These are phyloP conservation scores for Brachionichthys hirsutus DNA, from an alignment of 2,113 vertebrate genomes.

Conservation along the genomic window DNA sequence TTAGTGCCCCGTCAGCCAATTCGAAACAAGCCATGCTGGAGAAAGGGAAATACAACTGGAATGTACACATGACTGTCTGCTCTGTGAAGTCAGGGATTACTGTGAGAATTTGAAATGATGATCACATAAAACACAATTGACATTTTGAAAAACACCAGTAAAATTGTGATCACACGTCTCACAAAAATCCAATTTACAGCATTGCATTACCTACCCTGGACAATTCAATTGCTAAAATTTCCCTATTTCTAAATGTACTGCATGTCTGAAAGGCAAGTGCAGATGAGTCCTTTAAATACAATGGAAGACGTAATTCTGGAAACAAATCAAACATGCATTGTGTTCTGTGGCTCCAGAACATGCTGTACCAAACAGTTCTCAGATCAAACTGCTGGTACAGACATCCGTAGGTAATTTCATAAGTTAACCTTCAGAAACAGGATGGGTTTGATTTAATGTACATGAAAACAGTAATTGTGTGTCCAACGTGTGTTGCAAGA, in stretches of 20 bases:
- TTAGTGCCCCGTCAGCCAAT: conserved; percentile 49
- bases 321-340: conserved; percentile 32
- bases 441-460: conserved; percentile 45
- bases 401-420: conserved; percentile 53
- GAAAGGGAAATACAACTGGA: conserved; percentile 26
- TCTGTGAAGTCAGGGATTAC: conserved; percentile 5
- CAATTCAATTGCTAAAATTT: no score
- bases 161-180: neutral
- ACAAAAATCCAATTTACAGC: no score
- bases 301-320: conserved; percentile 13
- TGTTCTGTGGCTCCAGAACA: conserved; percentile 10
- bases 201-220: no score
- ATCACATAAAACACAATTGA: neutral
- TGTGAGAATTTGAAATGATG: conserved; percentile 14
- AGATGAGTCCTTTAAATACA: conserved; percentile 4
- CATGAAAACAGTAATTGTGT: conserved; percentile 62
- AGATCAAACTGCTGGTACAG: conserved; percentile 30
- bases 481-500: conserved; percentile 55
- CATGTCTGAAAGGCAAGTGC: neutral
- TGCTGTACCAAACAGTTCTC: conserved; percentile 29
- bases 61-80: conserved; percentile 3
- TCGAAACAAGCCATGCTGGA: conserved; percentile 41
- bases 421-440: conserved; percentile 36
- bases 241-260: no score
- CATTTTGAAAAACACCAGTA: neutral